Base-by-base conservation (phyloP, 2,888 invertebrate genomes). In the Phaonia tiefii region DNA sequence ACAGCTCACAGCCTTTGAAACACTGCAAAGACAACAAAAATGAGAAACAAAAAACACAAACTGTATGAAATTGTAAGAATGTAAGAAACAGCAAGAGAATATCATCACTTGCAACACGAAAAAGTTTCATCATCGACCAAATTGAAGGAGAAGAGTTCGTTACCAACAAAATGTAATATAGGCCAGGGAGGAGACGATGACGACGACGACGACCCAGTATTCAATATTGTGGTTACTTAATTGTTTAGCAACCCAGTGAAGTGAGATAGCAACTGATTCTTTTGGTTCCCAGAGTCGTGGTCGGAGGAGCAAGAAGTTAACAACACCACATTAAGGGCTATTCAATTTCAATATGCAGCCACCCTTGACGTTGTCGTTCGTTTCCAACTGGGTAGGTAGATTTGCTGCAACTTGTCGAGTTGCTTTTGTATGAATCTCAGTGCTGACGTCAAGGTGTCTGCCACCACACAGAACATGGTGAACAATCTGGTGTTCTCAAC, bases 1-100 rank as follows among this genome's bases (percentile, higher is more conserved):
- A 96, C 83, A 95, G 91, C 86, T 93, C 93, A 91, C 97, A 97
- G 75, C 97, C 97, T 89, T 93, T 92, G 79, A 93, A 92, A 89
- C 97, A 97, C 97, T 97, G 93, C 78, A 76, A 63, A 25, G 42
- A 67, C 17, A 49, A 56, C 71, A n/a, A 63, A 82, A 67, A 58
- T 49, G 46, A 72, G 51, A 71, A 72, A 66, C 13, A 31, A 77
- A n/a, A 73, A 54, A 65, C 71, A n/a, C n/a, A n/a, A n/a, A n/a
- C n/a, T n/a, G n/a, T n/a, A 13, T 46, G 49, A 63, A 46, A n/a
- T n/a, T 69, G 17, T 66, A 67, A 49, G 49, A 72, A 31, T 13
- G 42, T 20, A 37, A 39, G 25, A n/a, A 54, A 51, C 44, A 75
- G 54, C 63, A 70, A 46, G 37, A 66, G 51, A 31, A 3, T 5